A percentile compares a stretch with the other conserved stretches of the same genome.
These are phyloP conservation scores for Stigmatopora argus DNA, from an alignment of 2,113 vertebrate genomes.

Conservation along the genomic window DNA sequence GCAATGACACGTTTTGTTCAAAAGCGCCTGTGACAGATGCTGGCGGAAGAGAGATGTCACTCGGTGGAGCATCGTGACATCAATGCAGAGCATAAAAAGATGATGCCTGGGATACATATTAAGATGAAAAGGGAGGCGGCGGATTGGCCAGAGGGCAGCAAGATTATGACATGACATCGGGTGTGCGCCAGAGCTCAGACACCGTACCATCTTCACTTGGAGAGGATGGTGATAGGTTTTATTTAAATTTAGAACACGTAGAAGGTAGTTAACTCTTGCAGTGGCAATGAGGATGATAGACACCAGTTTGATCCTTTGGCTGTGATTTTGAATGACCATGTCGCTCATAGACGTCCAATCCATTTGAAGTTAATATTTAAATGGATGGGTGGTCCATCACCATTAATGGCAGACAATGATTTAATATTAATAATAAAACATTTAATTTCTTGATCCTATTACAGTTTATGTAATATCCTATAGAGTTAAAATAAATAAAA, in stretches of 20 bases:
- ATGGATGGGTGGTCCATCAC: too few species aligned
- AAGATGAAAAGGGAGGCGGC: constrained; percentile 32
- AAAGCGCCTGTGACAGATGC: constrained; percentile 51
- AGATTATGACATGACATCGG: constrained; percentile 25
- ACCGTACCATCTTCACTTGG: constrained; percentile 9
- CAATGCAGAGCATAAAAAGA: constrained; percentile 27
- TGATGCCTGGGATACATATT: constrained; percentile 29
- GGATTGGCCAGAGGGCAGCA: constrained; percentile 33
- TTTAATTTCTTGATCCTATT: too few species aligned
- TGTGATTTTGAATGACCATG: too few species aligned
- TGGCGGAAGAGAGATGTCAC: constrained; percentile 36
- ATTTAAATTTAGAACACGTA: neutral
- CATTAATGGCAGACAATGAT: too few species aligned
- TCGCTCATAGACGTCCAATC: too few species aligned
- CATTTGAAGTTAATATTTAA: too few species aligned
- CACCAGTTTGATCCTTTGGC: too few species aligned
- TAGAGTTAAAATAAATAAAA: too few species aligned
- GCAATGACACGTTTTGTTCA: constrained; percentile 73
- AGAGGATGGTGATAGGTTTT: neutral
- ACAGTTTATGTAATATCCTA: too few species aligned
- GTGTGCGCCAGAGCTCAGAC: constrained; percentile 12
- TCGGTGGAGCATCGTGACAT: constrained; percentile 36
- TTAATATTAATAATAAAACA: too few species aligned
- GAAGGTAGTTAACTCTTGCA: neutral
- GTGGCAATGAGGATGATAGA: too few species aligned